Evolutionary conservation across 2,113 vertebrate species (phyloP), one percentile per base, ranked within the genome.

Genomic region (Petrocephalus microphthalmus): DNA sequence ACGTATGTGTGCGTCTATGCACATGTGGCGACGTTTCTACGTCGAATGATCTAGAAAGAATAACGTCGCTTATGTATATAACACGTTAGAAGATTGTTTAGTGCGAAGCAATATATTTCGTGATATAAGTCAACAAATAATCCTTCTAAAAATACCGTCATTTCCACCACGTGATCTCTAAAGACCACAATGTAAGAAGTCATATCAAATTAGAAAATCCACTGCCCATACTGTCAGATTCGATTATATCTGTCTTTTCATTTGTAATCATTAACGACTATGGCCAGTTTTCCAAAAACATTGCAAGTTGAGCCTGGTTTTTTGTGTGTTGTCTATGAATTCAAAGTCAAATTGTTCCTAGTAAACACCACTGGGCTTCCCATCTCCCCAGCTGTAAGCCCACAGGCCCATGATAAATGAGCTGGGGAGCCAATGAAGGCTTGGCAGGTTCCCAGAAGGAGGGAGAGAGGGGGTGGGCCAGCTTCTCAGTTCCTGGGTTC

Each of bases 401-500:
- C 89, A 91, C 33, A n/a, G 37, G 20, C 49, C 10, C 33, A 54
- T n/a, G 47, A 60, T 64, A 89, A 47, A 47, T 2, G 52, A 91
- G 87, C 90, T 90, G 85, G 64, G 88, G 57, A 88, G 88, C 91
- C 88, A 90, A 81, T 91, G 87, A 91, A 89, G 89, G 91, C 90
- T 91, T 92, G 92, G 92, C 91, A 88, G 87, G 90, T 90, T 91
- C 94, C 91, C 91, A 90, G 90, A 82, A 92, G 90, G 83, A 89
- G 90, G 53, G 85, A 84, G 87, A 84, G 88, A 86, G 74, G 90
- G 91, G 93, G 92, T 92, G 92, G 92, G 92, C 91, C 91, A 90
- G 92, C 89, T 90, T 92, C 86, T 85, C 91, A 91, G 91, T 93
- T 93, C 93, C 92, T 93, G 92, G 93, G 93, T 92, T 94, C 91